phyloP scores from a whole-genome alignment of 2,888 invertebrate species.

The Andrena trimmerana region DNA sequence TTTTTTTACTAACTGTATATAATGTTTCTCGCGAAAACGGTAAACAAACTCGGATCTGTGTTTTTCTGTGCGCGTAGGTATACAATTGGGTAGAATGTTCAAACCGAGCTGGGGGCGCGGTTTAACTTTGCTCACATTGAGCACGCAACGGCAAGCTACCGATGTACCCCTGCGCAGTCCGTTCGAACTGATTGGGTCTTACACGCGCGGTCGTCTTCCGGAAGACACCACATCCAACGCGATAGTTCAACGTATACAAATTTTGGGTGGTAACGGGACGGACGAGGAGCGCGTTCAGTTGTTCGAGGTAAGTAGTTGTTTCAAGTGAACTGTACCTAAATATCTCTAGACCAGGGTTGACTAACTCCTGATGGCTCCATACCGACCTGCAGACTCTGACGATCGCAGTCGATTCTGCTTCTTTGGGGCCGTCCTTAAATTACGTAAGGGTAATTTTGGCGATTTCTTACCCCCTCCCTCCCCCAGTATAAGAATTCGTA shows the following conservation, averaged over 20 bases:
- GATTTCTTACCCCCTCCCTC: no score
- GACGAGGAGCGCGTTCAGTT: slow-evolving; percentile 73
- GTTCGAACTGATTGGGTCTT: slow-evolving; percentile 78
- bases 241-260: slow-evolving; percentile 82
- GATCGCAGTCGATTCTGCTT: no score
- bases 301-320: slow-evolving; percentile 73
- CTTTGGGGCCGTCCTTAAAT: no score
- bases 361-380: no score
- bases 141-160: slow-evolving; percentile 84
- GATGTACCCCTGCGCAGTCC: slow-evolving; percentile 84
- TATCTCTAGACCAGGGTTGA: neutral
- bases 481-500: no score
- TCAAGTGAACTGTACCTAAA: neutral
- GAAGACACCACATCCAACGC: slow-evolving; percentile 80
- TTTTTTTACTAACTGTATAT: no score
- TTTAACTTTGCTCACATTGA: slow-evolving; percentile 87
- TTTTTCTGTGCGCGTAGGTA: slow-evolving; percentile 63
- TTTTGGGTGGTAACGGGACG: slow-evolving; percentile 79
- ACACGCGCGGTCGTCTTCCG: slow-evolving; percentile 77
- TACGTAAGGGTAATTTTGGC: no score
- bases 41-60: neutral
- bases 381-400: no score
- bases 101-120: slow-evolving; percentile 92
- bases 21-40: neutral
- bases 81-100: slow-evolving; percentile 87